phyloP scores from a whole-genome alignment of 1,140 invertebrate genomes.

The Dufourea novaeangliae region DNA sequence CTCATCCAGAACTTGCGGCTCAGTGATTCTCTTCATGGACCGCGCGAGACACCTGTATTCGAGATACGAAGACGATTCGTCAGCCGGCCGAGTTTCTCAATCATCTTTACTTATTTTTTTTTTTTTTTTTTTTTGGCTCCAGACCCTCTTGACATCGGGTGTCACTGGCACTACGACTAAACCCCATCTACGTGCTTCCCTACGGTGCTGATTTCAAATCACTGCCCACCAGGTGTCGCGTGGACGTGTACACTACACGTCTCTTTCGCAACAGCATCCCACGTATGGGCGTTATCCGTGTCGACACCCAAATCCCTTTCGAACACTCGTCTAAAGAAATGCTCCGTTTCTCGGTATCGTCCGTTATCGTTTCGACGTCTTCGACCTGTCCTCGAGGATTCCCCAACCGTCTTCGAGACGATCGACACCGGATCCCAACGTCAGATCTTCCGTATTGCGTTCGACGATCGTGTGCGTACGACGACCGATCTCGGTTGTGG shows the following conservation, averaged over 20 bases:
- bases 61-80: constrained; percentile 66
- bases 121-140: constrained; percentile 24
- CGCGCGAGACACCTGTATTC: constrained; percentile 64
- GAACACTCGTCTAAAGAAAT: too few relatives aligned
- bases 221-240: constrained; percentile 43
- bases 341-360: too few relatives aligned
- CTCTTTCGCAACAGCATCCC: background rate
- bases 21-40: constrained; percentile 63
- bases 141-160: constrained; percentile 41
- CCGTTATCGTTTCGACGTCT: too few relatives aligned
- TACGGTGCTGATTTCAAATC: constrained; percentile 53
- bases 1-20: constrained; percentile 57
- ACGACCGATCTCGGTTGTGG: too few relatives aligned
- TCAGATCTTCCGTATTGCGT: background rate
- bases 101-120: constrained; percentile 21
- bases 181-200: constrained; percentile 5
- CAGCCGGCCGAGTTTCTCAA: constrained; percentile 48
- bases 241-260: constrained; percentile 9
- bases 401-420: background rate
- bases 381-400: background rate
- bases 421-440: background rate
- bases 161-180: constrained; percentile 38
- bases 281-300: background rate
- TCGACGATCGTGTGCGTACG: background rate
- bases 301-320: too few relatives aligned